Evolutionary conservation across 2,797 vertebrate genomes (phyloP).

Genomic region (Pseudochirops corinnae): DNA sequence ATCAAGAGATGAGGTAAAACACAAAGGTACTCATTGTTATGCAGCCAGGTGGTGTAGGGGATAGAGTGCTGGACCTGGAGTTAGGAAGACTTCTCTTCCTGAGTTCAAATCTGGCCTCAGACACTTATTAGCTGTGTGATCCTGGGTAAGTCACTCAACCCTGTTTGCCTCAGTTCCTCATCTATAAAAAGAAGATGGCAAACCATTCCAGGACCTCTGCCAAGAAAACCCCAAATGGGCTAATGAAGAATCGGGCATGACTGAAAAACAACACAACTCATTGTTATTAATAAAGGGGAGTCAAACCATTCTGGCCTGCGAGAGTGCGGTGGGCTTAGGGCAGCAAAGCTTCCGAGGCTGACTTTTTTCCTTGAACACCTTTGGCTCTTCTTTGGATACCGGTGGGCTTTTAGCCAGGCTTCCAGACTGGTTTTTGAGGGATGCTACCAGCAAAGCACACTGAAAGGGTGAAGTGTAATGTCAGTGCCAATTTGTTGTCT

Average conservation of each 20-base stretch:
- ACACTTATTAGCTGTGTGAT: background rate
- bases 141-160: background rate
- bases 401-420: constrained; percentile 41
- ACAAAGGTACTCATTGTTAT: background rate
- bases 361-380: constrained; percentile 61
- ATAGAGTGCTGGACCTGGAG: background rate
- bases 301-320: constrained; percentile 86
- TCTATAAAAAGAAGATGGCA: background rate
- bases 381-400: constrained; percentile 50
- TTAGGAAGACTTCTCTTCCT: background rate
- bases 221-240: background rate
- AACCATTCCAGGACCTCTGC: background rate
- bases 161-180: background rate
- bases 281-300: constrained; percentile 52
- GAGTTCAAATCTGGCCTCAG: background rate
- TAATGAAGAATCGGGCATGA: background rate
- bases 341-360: constrained; percentile 58
- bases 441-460: constrained; percentile 87
- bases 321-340: constrained; percentile 82
- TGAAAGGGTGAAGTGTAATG: constrained; percentile 72
- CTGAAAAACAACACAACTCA: constrained; percentile 7
- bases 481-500: background rate
- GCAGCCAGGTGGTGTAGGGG: background rate
- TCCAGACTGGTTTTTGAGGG: constrained; percentile 84
- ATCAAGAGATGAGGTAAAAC: constrained; percentile 61